These are phyloP conservation scores for Felis chaus DNA, from an alignment of 2,113 vertebrate species.

Conservation along the genomic window DNA sequence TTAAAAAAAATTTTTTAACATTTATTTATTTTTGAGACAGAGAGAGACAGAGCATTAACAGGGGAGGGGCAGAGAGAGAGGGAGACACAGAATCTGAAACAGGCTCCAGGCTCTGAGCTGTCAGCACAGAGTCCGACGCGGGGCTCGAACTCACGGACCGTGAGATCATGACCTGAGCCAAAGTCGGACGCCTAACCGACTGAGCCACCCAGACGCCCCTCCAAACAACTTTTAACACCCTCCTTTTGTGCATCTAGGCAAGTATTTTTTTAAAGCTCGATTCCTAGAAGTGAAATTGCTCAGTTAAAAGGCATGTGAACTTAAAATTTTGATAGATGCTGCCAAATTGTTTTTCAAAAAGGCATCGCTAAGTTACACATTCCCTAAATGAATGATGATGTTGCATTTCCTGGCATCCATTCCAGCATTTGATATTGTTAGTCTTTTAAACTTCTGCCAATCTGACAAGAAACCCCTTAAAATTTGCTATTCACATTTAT, in stretches of 20 bases:
- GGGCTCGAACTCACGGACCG: no score
- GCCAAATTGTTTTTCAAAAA: conserved; percentile 62
- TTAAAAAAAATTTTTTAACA: no score
- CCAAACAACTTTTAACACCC: background rate
- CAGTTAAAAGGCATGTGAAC: background rate
- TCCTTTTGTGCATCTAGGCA: background rate
- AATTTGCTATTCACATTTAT: conserved; percentile 7
- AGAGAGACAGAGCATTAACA: no score
- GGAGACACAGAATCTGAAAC: no score
- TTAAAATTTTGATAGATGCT: conserved; percentile 18
- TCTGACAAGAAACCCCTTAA: conserved; percentile 40
- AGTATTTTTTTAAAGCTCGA: conserved; percentile 20
- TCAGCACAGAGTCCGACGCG: no score
- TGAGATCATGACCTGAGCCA: no score
- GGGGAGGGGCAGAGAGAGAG: no score
- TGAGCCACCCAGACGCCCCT: no score
- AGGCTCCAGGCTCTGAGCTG: no score
- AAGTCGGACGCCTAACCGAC: no score
- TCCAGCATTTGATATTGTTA: conserved; percentile 43
- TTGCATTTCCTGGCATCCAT: conserved; percentile 49
- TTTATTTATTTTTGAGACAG: no score
- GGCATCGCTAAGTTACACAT: background rate
- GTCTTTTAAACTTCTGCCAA: conserved; percentile 64
- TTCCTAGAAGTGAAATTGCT: conserved; percentile 32
- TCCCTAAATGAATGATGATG: conserved; percentile 19